Conservation (phyloP, 2,113 vertebrate species). For the Eubucco bourcierii region DNA sequence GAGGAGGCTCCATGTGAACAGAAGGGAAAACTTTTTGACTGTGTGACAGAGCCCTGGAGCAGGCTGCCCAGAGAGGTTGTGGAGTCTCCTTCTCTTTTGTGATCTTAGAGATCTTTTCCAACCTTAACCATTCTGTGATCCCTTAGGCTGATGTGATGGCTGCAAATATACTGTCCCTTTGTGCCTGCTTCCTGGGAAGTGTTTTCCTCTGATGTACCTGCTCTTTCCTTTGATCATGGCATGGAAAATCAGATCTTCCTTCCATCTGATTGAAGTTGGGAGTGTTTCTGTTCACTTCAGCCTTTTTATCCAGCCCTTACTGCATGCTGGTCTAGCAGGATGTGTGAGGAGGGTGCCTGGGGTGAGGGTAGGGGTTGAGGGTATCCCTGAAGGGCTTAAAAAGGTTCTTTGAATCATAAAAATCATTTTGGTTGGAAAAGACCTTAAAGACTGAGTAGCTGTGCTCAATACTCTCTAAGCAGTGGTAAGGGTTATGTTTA, state of each 20-base stretch:
- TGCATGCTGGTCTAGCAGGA: background rate
- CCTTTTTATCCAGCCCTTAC: background rate
- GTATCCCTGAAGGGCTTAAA: background rate
- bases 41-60: too few species aligned
- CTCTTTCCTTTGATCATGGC: background rate
- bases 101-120: too few species aligned
- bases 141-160: background rate
- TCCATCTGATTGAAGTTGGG: background rate
- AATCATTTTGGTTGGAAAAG: too few species aligned
- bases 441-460: background rate
- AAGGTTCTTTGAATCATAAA: too few species aligned
- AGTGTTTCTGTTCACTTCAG: background rate
- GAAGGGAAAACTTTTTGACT: too few species aligned
- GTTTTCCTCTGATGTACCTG: accelerated
- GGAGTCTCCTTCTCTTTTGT: too few species aligned
- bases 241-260: background rate
- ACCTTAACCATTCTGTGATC: too few species aligned
- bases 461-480: background rate
- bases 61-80: too few species aligned
- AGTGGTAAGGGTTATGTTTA: background rate
- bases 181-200: background rate
- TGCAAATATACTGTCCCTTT: background rate
- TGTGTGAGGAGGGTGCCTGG: background rate
- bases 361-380: background rate
- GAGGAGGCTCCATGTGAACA: too few species aligned